A percentile compares a stretch with the other conserved stretches of the same genome.
Conservation (phyloP, 2,113 vertebrate species). For the Camelus bactrianus region DNA sequence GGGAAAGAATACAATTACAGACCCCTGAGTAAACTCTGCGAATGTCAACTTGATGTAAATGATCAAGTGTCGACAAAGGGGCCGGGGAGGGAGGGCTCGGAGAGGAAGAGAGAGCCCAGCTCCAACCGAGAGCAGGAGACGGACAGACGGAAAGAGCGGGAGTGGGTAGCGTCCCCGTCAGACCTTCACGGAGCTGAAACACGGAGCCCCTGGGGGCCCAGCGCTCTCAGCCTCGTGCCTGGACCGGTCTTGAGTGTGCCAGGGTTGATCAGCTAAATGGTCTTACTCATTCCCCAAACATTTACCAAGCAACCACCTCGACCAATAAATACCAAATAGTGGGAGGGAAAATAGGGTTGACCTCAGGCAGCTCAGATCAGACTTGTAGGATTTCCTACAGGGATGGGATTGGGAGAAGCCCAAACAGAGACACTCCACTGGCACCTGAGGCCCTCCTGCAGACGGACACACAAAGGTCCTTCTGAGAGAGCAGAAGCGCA, state of each 20-base stretch:
- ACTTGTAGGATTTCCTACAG: fast-evolving
- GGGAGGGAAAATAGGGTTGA: not conserved
- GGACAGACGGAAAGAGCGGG: constrained; percentile 15
- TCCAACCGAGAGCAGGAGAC: not conserved
- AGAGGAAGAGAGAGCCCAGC: constrained; percentile 58
- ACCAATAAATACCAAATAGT: not conserved
- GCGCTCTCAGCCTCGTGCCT: not conserved
- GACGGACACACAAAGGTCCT: not conserved
- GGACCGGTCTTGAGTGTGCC: not conserved
- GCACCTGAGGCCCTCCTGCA: fast-evolving
- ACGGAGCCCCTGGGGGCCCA: not conserved
- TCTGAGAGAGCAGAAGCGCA: not conserved
- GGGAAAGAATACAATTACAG: constrained; percentile 99
- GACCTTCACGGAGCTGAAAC: not conserved
- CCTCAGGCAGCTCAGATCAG: fast-evolving
- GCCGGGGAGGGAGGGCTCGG: constrained; percentile 59
- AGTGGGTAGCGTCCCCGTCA: constrained; percentile 36
- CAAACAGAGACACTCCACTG: fast-evolving
- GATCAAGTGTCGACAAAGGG: constrained; percentile 95
- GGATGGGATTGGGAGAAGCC: fast-evolving
- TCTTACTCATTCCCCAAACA: not conserved
- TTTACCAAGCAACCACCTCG: not conserved
- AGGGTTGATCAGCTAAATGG: not conserved
- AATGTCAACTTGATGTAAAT: constrained; percentile 99
- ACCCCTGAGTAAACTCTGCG: constrained; percentile 99